phyloP scores from a whole-genome alignment of 2,797 vertebrate species.

The Arrhamphus sclerolepis region DNA sequence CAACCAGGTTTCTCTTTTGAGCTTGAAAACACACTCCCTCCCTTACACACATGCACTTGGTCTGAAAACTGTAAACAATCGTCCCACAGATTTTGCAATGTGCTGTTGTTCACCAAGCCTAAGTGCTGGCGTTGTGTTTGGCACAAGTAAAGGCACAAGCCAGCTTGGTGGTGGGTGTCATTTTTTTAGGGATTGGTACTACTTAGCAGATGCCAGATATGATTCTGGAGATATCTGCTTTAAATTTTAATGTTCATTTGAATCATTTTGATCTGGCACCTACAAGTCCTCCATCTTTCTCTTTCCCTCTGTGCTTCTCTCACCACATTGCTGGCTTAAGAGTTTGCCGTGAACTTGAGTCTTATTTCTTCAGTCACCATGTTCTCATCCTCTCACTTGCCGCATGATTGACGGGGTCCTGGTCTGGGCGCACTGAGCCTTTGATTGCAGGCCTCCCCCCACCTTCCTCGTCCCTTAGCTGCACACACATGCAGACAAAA shows the following conservation, averaged over 20 bases:
- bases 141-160: slow-evolving; percentile 62
- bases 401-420: slow-evolving; percentile 86
- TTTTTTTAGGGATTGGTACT: slow-evolving; percentile 67
- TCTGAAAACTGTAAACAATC: slow-evolving; percentile 72
- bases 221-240: slow-evolving; percentile 56
- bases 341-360: slow-evolving; percentile 85
- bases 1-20: slow-evolving; percentile 66
- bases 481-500: slow-evolving; percentile 47
- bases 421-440: slow-evolving; percentile 78
- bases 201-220: slow-evolving; percentile 58
- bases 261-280: slow-evolving; percentile 25
- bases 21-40: slow-evolving; percentile 41
- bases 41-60: slow-evolving; percentile 29
- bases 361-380: slow-evolving; percentile 65
- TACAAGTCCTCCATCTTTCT: neutral
- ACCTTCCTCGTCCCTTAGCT: slow-evolving; percentile 54
- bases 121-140: slow-evolving; percentile 74
- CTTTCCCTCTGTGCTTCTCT: slow-evolving; percentile 34
- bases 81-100: slow-evolving; percentile 76
- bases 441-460: slow-evolving; percentile 81
- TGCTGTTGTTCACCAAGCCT: slow-evolving; percentile 72
- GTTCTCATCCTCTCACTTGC: slow-evolving; percentile 68
- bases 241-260: slow-evolving; percentile 35
- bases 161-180: slow-evolving; percentile 78
- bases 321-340: slow-evolving; percentile 61